These are phyloP conservation scores for Bradypodion ventrale DNA, from an alignment of 2,797 vertebrate species.

Conservation along the genomic window DNA sequence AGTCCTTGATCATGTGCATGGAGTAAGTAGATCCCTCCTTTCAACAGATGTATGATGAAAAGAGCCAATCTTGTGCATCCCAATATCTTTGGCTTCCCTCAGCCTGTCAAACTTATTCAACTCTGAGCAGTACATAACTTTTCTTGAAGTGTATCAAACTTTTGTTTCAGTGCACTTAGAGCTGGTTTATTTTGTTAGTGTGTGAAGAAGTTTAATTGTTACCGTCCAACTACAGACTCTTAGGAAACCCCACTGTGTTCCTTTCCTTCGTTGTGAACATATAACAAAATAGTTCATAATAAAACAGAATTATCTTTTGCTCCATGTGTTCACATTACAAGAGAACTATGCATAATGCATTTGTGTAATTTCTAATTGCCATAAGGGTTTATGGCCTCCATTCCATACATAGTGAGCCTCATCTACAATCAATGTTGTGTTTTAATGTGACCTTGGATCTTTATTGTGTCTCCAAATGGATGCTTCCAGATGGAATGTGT, in stretches of 20 bases:
- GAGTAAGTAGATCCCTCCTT: too few relatives aligned
- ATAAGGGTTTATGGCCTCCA: constrained; percentile 38
- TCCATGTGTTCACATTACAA: rapidly evolving
- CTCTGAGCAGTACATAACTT: neutral
- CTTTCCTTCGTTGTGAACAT: neutral
- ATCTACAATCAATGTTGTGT: constrained; percentile 29
- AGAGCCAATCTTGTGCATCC: too few relatives aligned
- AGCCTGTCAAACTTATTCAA: too few relatives aligned
- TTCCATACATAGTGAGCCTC: constrained; percentile 6
- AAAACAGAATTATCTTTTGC: constrained; percentile 6
- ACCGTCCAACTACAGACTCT: neutral
- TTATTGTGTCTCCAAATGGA: constrained; percentile 67
- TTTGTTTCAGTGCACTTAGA: neutral
- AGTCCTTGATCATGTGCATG: too few relatives aligned
- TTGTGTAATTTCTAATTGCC: constrained; percentile 40
- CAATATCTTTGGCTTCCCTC: too few relatives aligned
- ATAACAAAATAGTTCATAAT: rapidly evolving
- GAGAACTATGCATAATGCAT: neutral
- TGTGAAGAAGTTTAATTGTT: neutral
- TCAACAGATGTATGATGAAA: too few relatives aligned
- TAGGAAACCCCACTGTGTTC: neutral
- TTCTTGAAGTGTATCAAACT: neutral
- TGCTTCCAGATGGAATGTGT: constrained; percentile 75
- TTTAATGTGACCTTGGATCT: constrained; percentile 68
- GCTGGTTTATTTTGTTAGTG: neutral